Evolutionary conservation across 2,888 invertebrate species (phyloP).

Genomic region (Elysia crispata): DNA sequence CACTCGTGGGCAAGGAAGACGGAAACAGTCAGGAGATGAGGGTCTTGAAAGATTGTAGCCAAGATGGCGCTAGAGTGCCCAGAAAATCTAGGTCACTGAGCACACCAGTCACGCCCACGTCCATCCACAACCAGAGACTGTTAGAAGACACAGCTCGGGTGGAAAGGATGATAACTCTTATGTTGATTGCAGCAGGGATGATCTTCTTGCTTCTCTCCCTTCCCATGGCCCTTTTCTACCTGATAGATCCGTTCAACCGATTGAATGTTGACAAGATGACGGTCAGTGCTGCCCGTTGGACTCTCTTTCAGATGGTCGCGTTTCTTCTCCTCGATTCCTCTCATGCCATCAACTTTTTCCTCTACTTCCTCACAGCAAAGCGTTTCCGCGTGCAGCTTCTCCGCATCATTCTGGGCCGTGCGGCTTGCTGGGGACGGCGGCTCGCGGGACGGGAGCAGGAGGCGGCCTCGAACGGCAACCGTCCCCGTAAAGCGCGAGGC

Average conservation of each 20-base stretch:
- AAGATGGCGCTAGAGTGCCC: slow-evolving; percentile 47
- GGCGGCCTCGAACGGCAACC: too few species aligned
- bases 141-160: slow-evolving; percentile 20
- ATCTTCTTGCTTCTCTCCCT: slow-evolving; percentile 51
- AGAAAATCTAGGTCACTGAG: slow-evolving; percentile 6
- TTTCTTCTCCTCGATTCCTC: slow-evolving; percentile 61
- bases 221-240: slow-evolving; percentile 40
- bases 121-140: slow-evolving; percentile 32
- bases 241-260: slow-evolving; percentile 28
- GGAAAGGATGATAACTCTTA: slow-evolving; percentile 49
- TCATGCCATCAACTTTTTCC: slow-evolving; percentile 67
- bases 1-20: slow-evolving; percentile 11
- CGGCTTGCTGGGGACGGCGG: too few species aligned
- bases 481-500: too few species aligned
- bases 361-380: slow-evolving; percentile 64
- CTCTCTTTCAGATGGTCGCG: slow-evolving; percentile 44
- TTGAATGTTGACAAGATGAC: not conserved
- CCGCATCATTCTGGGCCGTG: not conserved
- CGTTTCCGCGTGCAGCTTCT: slow-evolving; percentile 61
- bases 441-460: too few species aligned
- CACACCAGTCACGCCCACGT: slow-evolving; percentile 20
- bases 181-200: slow-evolving; percentile 52
- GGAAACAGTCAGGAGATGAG: not conserved
- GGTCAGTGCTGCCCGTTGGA: slow-evolving; percentile 25
- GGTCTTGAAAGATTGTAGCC: slow-evolving; percentile 46